Evolutionary conservation across 2,888 invertebrate genomes (phyloP), one percentile per base, ranked within the genome.

Genomic region (Cetonia aurata): DNA sequence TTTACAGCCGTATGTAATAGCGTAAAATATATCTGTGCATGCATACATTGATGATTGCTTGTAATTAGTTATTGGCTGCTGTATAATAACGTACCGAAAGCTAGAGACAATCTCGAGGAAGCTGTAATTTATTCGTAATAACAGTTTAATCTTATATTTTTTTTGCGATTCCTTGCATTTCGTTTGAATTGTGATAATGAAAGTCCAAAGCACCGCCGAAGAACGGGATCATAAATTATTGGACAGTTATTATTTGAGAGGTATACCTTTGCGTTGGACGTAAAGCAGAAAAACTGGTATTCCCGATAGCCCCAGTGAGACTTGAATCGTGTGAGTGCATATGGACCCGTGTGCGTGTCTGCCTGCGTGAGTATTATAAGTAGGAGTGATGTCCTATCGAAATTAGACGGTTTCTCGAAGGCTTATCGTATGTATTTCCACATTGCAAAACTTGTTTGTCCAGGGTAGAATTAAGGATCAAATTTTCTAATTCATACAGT

Each of bases 331-430:
- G 62, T 65, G 60, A 31, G 48, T 33, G 46, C 15, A 31, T 31
- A 17, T 41, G 62, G n/a, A 41, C 50, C 19, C 12, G 42, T 41
- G 31, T 46, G 33, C 25, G 31, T 31, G 17, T 46, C 17, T 65
- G 50, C 15, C 17, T 65, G 50, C 15, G 8, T 50, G 52, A 37
- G 52, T 65, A 65, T 65, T 46, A 52, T 65, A 65, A 65, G 62
- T 65, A 65, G 62, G 62, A 65, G 62, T 65, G 62, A 65, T 65
- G 50, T 65, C 62, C 62, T 65, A 65, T 65, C 62, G 62, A 65
- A 57, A 67, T 67, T 56, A 67, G 57, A 67, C 57, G 52, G 55
- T 56, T 55, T 67, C 67, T 55, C 31, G 56, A 46, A 67, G 67
- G 56, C 42, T 67, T 56, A 57, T 67, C 67, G 42, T 52, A 37